phyloP scores from a whole-genome alignment of 2,113 vertebrate species.

The Aleadryas rufinucha region DNA sequence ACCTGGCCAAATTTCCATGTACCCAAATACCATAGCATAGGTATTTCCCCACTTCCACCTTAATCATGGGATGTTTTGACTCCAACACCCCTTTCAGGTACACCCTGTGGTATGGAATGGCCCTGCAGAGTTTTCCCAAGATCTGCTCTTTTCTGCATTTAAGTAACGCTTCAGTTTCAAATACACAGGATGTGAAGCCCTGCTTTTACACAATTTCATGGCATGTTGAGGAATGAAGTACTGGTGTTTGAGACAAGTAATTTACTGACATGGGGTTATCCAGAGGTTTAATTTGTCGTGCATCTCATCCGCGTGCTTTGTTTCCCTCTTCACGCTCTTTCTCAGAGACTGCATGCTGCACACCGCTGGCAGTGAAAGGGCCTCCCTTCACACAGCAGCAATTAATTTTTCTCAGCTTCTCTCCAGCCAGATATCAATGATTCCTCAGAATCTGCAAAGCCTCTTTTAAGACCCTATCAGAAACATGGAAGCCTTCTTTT shows the following conservation, averaged over 20 bases:
- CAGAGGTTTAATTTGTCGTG: slow-evolving; percentile 24
- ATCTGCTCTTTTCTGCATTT: background rate
- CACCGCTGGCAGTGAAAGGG: background rate
- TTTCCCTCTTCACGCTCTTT: background rate
- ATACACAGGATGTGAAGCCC: background rate
- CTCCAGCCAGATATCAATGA: background rate
- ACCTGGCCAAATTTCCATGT: background rate
- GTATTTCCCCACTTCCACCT: background rate
- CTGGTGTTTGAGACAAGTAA: background rate
- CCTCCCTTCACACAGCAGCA: background rate
- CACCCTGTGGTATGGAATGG: background rate
- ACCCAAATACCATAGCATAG: background rate
- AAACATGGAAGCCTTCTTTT: slow-evolving; percentile 5
- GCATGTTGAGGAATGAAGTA: background rate
- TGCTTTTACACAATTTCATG: background rate
- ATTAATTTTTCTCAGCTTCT: slow-evolving; percentile 13
- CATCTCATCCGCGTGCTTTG: background rate
- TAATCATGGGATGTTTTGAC: background rate
- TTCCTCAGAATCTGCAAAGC: slow-evolving; percentile 34
- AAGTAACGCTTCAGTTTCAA: background rate
- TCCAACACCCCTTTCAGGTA: background rate
- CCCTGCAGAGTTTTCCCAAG: background rate
- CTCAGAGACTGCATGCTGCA: background rate
- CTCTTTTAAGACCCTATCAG: slow-evolving; percentile 9
- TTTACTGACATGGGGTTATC: slow-evolving; percentile 24